Percentiles rank a stretch among this genome's conserved stretches.
phyloP scores from a whole-genome alignment of 2,797 vertebrate genomes.

The Microctenopoma steveboyesi region DNA sequence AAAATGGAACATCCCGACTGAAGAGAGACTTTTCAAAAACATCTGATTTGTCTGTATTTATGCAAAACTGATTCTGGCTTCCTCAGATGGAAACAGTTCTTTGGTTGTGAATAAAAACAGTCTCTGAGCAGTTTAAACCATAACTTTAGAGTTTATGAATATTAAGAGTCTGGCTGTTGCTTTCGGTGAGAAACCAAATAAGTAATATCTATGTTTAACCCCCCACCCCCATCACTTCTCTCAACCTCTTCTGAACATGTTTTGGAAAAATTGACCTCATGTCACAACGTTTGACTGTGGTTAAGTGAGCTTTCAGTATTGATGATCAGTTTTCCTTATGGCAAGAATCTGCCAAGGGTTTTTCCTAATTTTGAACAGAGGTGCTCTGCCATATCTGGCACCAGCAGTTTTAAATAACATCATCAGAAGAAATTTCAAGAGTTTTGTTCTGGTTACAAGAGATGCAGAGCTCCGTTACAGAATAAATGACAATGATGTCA shows the following conservation, averaged over 20 bases:
- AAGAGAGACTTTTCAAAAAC: conserved; percentile 27
- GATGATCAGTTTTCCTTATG: conserved; percentile 32
- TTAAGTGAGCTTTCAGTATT: conserved; percentile 32
- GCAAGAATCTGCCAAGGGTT: conserved; percentile 20
- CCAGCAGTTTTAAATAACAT: conserved; percentile 36
- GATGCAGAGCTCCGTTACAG: conserved; percentile 16
- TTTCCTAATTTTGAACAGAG: conserved; percentile 30
- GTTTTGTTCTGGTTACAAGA: conserved; percentile 17
- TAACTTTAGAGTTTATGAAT: conserved; percentile 35
- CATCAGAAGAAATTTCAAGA: conserved; percentile 31
- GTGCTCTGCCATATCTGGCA: conserved; percentile 46
- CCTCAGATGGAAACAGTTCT: conserved; percentile 39
- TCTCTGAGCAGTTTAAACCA: conserved; percentile 15
- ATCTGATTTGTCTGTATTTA: conserved; percentile 35
- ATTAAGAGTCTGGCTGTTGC: conserved; percentile 29
- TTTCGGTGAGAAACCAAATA: conserved; percentile 30
- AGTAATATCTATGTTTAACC: background rate
- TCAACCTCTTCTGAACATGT: conserved; percentile 30
- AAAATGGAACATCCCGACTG: conserved; percentile 32
- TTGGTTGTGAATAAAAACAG: conserved; percentile 36
- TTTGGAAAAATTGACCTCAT: conserved; percentile 57
- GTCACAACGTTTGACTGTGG: conserved; percentile 40
- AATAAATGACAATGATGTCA: conserved; percentile 37
- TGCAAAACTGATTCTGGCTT: conserved; percentile 27
- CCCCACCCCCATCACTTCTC: background rate